Conservation (phyloP, 2,888 invertebrate species). For the Pherbina coryleti region DNA sequence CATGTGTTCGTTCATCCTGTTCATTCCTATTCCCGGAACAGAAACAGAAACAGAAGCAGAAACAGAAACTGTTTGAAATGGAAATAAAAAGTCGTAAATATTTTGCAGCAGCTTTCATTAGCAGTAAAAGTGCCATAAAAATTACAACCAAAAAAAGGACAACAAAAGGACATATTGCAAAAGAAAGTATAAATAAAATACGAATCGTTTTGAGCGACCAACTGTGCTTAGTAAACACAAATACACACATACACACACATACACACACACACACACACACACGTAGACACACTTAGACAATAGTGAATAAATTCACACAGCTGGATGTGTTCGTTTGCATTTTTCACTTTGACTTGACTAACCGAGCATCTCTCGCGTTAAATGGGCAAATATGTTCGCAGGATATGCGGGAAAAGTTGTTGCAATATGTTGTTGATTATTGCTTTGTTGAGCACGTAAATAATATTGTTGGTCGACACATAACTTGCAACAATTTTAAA, state of each 20-base stretch:
- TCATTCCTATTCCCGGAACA: too few relatives aligned
- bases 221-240: conserved; percentile 22
- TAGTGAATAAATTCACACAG: neutral
- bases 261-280: neutral
- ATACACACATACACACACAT: neutral
- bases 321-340: conserved; percentile 2
- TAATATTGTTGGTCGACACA: too few relatives aligned
- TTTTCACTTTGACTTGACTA: conserved; percentile 6
- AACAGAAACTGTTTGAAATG: neutral
- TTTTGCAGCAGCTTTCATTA: conserved; percentile 12
- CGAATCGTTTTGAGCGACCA: neutral
- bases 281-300: neutral
- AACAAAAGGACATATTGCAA: conserved; percentile 19
- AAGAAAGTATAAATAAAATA: conserved; percentile 30
- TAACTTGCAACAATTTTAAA: too few relatives aligned
- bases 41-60: too few relatives aligned
- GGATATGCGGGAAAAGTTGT: too few relatives aligned
- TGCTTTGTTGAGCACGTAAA: too few relatives aligned
- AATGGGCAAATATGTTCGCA: too few relatives aligned
- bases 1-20: neutral
- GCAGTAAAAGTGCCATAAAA: conserved; percentile 31
- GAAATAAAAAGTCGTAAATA: conserved; percentile 18
- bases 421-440: too few relatives aligned
- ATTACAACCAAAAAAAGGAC: conserved; percentile 5
- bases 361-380: neutral